A percentile compares a stretch with the other conserved stretches of the same genome.
phyloP scores from a whole-genome alignment of 2,888 invertebrate species.

The Argyresthia albistria region DNA sequence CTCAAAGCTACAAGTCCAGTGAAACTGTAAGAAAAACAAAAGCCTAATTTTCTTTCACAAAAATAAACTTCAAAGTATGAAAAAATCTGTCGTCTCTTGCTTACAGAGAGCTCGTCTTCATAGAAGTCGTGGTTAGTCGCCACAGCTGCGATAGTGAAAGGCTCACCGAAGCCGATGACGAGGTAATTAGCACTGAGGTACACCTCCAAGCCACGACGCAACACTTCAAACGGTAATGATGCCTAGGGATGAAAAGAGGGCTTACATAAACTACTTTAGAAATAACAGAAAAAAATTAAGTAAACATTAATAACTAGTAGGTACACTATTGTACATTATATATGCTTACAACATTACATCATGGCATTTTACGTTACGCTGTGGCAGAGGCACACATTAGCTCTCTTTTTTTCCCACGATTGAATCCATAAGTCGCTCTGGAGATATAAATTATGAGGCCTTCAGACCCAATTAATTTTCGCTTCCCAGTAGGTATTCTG shows the following conservation, averaged over 20 bases:
- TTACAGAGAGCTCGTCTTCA: conserved; percentile 19
- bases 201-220: conserved; percentile 22
- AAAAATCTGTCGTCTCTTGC: conserved; percentile 3
- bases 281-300: not conserved
- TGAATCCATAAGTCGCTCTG: no score
- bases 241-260: conserved; percentile 22
- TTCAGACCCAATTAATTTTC: no score
- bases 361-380: no score
- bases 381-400: no score
- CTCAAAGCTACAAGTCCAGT: conserved; percentile 24
- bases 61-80: not conserved
- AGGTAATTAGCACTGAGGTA: conserved; percentile 27
- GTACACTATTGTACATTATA: no score
- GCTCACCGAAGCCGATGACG: conserved; percentile 17
- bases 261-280: not conserved
- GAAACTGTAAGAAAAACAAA: conserved; percentile 19
- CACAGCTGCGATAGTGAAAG: conserved; percentile 23
- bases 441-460: no score
- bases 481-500: no score
- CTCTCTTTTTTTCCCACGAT: no score
- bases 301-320: no score
- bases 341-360: no score
- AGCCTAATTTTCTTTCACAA: not conserved
- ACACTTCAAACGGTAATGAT: conserved; percentile 24
- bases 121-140: conserved; percentile 29